phyloP scores from a whole-genome alignment of 2,888 invertebrate genomes.

The Eristalinus aeneus region DNA sequence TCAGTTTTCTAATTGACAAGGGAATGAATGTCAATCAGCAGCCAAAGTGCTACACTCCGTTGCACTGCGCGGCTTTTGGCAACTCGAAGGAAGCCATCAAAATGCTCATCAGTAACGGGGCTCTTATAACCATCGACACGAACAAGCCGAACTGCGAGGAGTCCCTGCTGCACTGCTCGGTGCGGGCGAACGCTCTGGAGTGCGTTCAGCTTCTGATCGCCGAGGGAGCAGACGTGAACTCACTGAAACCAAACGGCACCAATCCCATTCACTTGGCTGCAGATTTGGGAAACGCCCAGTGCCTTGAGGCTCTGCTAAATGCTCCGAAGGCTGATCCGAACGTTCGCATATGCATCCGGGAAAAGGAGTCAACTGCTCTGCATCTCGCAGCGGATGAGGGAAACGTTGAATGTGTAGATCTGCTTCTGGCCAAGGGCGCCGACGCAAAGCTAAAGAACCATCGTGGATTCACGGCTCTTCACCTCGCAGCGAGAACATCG shows the following conservation, averaged over 20 bases:
- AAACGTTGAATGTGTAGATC: constrained; percentile 89
- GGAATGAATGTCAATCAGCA: constrained; percentile 87
- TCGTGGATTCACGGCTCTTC: constrained; percentile 91
- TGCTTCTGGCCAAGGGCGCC: constrained; percentile 88
- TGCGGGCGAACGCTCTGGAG: constrained; percentile 90
- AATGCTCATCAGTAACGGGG: constrained; percentile 87
- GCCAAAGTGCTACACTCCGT: constrained; percentile 88
- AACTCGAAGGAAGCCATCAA: constrained; percentile 91
- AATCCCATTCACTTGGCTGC: constrained; percentile 91
- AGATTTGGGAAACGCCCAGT: constrained; percentile 89
- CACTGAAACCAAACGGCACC: constrained; percentile 88
- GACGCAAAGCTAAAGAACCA: constrained; percentile 88
- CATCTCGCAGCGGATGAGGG: constrained; percentile 95
- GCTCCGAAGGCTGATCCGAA: constrained; percentile 88
- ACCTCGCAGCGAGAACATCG: constrained; percentile 90
- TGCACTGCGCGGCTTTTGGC: constrained; percentile 95
- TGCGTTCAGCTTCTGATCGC: constrained; percentile 89
- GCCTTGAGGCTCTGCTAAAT: constrained; percentile 88
- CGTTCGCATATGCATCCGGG: constrained; percentile 85
- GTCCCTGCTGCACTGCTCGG: constrained; percentile 91
- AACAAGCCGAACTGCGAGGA: constrained; percentile 87
- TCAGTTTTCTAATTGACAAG: constrained; percentile 85
- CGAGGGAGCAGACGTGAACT: constrained; percentile 89
- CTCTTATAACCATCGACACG: constrained; percentile 86
- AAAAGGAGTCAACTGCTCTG: constrained; percentile 89